Percentiles rank a stretch among this genome's conserved stretches.
These are phyloP conservation scores for Drosophila sproati DNA, from an alignment of 1,140 invertebrate species.

Conservation along the genomic window DNA sequence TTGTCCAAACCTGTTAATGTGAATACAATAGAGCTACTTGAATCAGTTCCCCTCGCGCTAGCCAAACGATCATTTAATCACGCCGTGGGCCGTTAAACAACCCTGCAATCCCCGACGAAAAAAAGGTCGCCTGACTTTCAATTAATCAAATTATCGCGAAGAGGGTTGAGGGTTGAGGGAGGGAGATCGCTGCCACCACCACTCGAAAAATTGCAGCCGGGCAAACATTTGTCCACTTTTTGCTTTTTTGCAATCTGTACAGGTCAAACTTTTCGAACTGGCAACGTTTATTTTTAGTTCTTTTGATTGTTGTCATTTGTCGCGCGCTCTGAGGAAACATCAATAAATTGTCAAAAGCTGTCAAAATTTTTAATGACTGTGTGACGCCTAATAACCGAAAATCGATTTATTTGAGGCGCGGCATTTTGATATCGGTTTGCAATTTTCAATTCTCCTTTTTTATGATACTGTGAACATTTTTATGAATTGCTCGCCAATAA, in stretches of 20 bases:
- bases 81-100: conserved; percentile 35
- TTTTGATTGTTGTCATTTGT: conserved; percentile 68
- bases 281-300: conserved; percentile 27
- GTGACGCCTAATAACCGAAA: conserved; percentile 74
- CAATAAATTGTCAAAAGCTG: conserved; percentile 80
- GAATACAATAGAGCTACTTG: conserved; percentile 76
- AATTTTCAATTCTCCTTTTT: conserved; percentile 30
- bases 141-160: conserved; percentile 80
- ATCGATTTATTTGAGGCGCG: conserved; percentile 69
- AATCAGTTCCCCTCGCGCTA: conserved; percentile 29
- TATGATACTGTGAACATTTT: conserved; percentile 62
- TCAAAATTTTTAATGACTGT: conserved; percentile 82
- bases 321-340: conserved; percentile 60
- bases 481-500: conserved; percentile 62
- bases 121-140: conserved; percentile 78
- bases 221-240: conserved; percentile 80
- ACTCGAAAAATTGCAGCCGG: conserved; percentile 50
- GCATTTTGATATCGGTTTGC: conserved; percentile 42
- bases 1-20: conserved; percentile 74
- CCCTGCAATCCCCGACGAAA: conserved; percentile 22
- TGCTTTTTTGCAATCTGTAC: conserved; percentile 65
- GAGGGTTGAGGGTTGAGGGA: conserved; percentile 35
- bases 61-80: conserved; percentile 63
- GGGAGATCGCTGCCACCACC: conserved; percentile 39
- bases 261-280: conserved; percentile 61